Conservation (phyloP, 1,140 invertebrate species). For the Drosophila nigromelanica region DNA sequence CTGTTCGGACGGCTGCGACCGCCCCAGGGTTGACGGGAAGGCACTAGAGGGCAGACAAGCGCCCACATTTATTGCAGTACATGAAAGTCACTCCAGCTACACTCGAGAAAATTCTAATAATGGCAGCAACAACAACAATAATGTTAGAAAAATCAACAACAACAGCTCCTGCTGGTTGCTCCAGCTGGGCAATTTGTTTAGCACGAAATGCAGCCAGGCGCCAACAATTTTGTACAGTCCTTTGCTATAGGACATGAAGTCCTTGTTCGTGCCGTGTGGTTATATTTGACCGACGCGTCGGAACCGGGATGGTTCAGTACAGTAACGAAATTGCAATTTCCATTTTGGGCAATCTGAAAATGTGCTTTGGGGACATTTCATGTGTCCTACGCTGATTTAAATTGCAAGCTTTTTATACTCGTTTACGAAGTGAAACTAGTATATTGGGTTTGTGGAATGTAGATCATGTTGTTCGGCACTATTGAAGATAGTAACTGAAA, state of each 20-base stretch:
- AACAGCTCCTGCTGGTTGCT: slow-evolving; percentile 8
- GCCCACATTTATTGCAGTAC: slow-evolving; percentile 30
- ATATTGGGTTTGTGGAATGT: no score
- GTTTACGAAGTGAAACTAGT: no score
- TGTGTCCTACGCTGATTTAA: slow-evolving; percentile 33
- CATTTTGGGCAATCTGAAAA: slow-evolving; percentile 49
- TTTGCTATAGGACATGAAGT: slow-evolving; percentile 30
- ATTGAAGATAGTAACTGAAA: no score
- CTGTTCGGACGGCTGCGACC: slow-evolving; percentile 6
- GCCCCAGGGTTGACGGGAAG: slow-evolving; percentile 37
- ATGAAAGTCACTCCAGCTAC: slow-evolving; percentile 39
- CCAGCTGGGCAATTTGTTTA: slow-evolving; percentile 52
- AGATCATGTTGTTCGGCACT: no score
- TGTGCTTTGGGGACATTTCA: slow-evolving; percentile 3
- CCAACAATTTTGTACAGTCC: slow-evolving; percentile 47
- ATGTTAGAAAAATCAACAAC: slow-evolving; percentile 13
- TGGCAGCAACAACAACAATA: slow-evolving; percentile 20
- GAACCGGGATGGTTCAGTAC: slow-evolving; percentile 30
- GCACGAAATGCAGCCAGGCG: slow-evolving; percentile 56
- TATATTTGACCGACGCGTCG: slow-evolving; percentile 9
- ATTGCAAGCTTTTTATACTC: slow-evolving; percentile 15
- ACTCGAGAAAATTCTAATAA: slow-evolving; percentile 60
- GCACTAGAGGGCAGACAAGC: slow-evolving; percentile 18
- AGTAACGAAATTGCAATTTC: slow-evolving; percentile 35
- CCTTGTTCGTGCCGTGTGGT: slow-evolving; percentile 28